Base-by-base conservation (phyloP, 2,888 invertebrate species). In the Torymus texanus region DNA sequence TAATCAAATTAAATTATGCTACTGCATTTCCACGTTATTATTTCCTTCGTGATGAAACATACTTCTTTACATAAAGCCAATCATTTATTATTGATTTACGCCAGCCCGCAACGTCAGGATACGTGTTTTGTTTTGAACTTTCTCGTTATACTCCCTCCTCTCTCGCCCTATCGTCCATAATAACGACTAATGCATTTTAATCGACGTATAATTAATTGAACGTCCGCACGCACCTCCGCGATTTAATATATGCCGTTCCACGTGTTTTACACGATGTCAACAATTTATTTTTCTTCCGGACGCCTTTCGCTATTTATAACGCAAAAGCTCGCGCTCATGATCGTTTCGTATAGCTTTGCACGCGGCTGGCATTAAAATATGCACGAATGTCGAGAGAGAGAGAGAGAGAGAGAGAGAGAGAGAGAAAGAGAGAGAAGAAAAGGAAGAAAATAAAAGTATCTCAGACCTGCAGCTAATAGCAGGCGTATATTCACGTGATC, bases 401-500 rank as follows among this genome's bases (percentile, higher is more conserved):
- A 29, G 29, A 29, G 29, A 29, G 29, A 1, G 29, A 67, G 14
- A n/a, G n/a, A n/a, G n/a, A n/a, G n/a, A n/a, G n/a, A n/a, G n/a
- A n/a, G n/a, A n/a, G n/a, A n/a, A n/a, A n/a, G n/a, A n/a, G n/a
- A n/a, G n/a, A n/a, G n/a, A n/a, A 21, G 56, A 16, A 56, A 56
- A 51, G 16, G 14, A 41, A 4, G 29, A 8, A 18, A 12, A 55
- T 55, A 29, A 29, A 29, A 29, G 29, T 29, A 29, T n/a, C 56
- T 29, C n/a, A 13, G 58, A 18, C 16, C n/a, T 5, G 29, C 53
- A 1, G 29, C 24, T 67, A 55, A 67, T 67, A 55, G 29, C 29
- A 29, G 67, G 21, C 59, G 61, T n/a, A n/a, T 41, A 24, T 72
- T 55, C 62, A 61, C 55, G 55, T 58, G 66, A 58, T 74, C 58